Percentiles rank a stretch among this genome's conserved stretches.
Evolutionary conservation across 2,113 vertebrate genomes (phyloP).

Genomic region (Myrmecobius fasciatus): DNA sequence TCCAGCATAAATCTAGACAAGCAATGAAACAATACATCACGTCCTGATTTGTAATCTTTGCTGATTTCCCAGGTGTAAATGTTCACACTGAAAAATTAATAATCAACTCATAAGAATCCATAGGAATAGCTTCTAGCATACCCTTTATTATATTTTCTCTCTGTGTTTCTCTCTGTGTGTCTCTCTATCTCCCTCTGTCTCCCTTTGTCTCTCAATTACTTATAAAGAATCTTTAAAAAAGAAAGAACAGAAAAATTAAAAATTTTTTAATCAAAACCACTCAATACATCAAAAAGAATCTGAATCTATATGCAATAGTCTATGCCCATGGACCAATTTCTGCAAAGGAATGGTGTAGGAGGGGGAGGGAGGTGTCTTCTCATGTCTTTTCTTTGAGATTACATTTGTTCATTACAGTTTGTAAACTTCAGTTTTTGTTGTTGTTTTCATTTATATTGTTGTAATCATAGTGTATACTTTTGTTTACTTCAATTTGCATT

Average conservation of each 20-base stretch:
- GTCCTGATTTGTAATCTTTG: background rate
- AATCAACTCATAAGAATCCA: background rate
- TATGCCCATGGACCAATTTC: background rate
- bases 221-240: background rate
- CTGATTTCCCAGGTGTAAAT: background rate
- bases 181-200: too few relatives aligned
- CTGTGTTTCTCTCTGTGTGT: too few relatives aligned
- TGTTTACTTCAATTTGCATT: background rate
- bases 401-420: background rate
- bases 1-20: background rate
- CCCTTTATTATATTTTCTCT: too few relatives aligned
- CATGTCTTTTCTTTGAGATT: background rate
- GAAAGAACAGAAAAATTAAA: background rate
- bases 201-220: background rate
- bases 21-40: background rate
- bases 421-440: background rate
- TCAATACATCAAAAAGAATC: background rate
- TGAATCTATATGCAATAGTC: background rate
- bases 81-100: background rate
- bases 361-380: background rate
- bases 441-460: background rate
- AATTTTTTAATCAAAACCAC: background rate
- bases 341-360: background rate
- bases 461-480: background rate
- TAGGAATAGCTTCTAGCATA: background rate